These are phyloP conservation scores for Allophyes oxyacanthae DNA, from an alignment of 2,888 invertebrate genomes.

Conservation along the genomic window DNA sequence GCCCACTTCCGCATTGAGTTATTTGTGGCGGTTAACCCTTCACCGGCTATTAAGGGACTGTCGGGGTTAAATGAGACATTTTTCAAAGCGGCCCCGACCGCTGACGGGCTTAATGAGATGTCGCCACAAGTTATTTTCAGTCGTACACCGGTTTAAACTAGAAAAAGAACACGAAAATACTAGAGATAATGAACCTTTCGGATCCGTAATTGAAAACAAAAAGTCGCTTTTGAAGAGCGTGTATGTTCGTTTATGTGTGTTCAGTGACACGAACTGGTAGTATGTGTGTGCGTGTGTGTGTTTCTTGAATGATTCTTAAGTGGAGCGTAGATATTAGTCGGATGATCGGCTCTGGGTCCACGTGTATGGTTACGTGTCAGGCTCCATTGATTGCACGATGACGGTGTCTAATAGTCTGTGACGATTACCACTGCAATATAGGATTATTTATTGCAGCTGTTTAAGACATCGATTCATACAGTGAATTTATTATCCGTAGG, in stretches of 20 bases:
- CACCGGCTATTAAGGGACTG: constrained; percentile 85
- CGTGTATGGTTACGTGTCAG: constrained; percentile 68
- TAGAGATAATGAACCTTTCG: constrained; percentile 67
- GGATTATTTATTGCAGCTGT: constrained; percentile 55
- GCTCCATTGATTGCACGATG: constrained; percentile 75
- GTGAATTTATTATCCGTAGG: constrained; percentile 39
- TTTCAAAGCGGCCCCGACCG: constrained; percentile 81
- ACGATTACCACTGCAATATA: constrained; percentile 62
- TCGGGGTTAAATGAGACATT: constrained; percentile 88
- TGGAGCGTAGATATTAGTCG: constrained; percentile 76
- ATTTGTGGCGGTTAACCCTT: constrained; percentile 88
- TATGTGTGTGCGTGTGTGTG: constrained; percentile 56
- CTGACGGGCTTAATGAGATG: constrained; percentile 88
- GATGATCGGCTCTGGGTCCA: constrained; percentile 63
- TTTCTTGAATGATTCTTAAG: constrained; percentile 80
- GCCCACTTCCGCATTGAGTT: constrained; percentile 85
- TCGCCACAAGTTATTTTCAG: constrained; percentile 86
- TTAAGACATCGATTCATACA: constrained; percentile 49
- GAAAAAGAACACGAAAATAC: constrained; percentile 62
- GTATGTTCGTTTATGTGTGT: constrained; percentile 22
- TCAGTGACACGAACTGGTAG: constrained; percentile 2
- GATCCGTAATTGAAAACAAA: constrained; percentile 67
- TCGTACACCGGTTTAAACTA: constrained; percentile 63
- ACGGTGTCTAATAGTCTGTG: constrained; percentile 68
- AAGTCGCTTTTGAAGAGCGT: constrained; percentile 46